Conservation (phyloP, 2,113 vertebrate genomes). For the Sciurus niger region DNA sequence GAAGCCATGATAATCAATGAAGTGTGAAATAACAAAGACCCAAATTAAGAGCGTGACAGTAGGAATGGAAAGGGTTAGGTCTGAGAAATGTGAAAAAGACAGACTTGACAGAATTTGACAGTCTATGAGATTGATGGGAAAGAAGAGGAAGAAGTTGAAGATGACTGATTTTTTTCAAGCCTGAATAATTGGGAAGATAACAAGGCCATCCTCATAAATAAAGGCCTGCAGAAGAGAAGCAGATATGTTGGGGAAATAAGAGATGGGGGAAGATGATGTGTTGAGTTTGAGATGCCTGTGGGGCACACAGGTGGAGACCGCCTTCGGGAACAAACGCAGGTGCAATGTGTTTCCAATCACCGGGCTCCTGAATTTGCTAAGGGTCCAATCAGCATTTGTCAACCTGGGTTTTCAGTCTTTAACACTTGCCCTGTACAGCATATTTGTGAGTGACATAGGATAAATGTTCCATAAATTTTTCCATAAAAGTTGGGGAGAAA, state of each 20-base stretch:
- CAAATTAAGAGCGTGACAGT: neutral
- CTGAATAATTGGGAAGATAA: constrained; percentile 69
- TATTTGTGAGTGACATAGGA: neutral
- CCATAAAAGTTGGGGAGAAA: neutral
- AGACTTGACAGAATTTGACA: constrained; percentile 68
- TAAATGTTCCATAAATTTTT: constrained; percentile 27
- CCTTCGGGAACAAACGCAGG: constrained; percentile 72
- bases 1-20: neutral
- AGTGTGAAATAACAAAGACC: neutral
- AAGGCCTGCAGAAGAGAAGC: constrained; percentile 58
- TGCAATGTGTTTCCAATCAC: constrained; percentile 18
- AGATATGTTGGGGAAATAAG: neutral
- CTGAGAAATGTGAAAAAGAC: constrained; percentile 47
- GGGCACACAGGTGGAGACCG: constrained; percentile 79
- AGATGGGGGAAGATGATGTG: neutral
- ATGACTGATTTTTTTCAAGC: constrained; percentile 70
- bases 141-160: constrained; percentile 37
- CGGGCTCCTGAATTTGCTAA: constrained; percentile 30
- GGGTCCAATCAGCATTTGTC: constrained; percentile 49
- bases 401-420: constrained; percentile 33
- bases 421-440: neutral
- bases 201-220: constrained; percentile 71
- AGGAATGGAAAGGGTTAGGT: constrained; percentile 26
- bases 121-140: constrained; percentile 22
- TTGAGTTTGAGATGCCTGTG: constrained; percentile 69